Percentiles rank a stretch among this genome's conserved stretches.
These are phyloP conservation scores for Leptothorax acervorum DNA, from an alignment of 2,888 invertebrate species.

Conservation along the genomic window DNA sequence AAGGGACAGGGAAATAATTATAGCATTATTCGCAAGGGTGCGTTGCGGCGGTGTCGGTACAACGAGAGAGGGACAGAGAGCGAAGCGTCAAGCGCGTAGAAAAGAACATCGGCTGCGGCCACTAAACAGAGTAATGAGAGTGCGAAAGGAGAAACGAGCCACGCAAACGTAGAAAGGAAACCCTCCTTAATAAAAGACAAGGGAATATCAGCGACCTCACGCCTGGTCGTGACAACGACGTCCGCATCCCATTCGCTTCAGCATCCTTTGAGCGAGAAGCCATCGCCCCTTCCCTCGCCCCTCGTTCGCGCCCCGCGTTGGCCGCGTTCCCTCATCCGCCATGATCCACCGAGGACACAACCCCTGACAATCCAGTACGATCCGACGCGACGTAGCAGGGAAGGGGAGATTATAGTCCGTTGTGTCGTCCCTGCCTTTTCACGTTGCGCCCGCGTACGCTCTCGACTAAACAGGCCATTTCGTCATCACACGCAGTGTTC, in stretches of 20 bases:
- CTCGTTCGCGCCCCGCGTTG: constrained; percentile 14
- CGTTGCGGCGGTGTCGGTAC: constrained; percentile 21
- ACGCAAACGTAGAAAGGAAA: constrained; percentile 46
- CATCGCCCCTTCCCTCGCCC: constrained; percentile 57
- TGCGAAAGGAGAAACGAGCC: constrained; percentile 37
- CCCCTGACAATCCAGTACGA: constrained; percentile 56
- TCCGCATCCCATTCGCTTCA: constrained; percentile 72
- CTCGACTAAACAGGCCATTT: constrained; percentile 74
- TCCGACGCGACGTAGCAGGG: constrained; percentile 44
- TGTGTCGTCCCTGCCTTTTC: constrained; percentile 72
- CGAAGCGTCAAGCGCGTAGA: neutral
- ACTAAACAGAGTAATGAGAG: constrained; percentile 29
- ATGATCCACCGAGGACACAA: constrained; percentile 49
- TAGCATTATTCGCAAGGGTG: constrained; percentile 47
- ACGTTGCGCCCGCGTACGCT: constrained; percentile 66
- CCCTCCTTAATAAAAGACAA: constrained; percentile 65
- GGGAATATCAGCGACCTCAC: constrained; percentile 73
- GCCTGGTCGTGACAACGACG: constrained; percentile 69
- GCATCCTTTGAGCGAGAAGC: constrained; percentile 73
- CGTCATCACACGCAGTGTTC: constrained; percentile 57
- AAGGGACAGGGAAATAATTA: constrained; percentile 56
- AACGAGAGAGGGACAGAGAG: constrained; percentile 35
- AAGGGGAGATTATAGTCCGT: constrained; percentile 61
- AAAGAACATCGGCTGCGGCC: constrained; percentile 47
- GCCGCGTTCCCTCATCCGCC: constrained; percentile 8